Conservation (phyloP, 1,140 invertebrate species). For the Leptinotarsa undecemlineata region DNA sequence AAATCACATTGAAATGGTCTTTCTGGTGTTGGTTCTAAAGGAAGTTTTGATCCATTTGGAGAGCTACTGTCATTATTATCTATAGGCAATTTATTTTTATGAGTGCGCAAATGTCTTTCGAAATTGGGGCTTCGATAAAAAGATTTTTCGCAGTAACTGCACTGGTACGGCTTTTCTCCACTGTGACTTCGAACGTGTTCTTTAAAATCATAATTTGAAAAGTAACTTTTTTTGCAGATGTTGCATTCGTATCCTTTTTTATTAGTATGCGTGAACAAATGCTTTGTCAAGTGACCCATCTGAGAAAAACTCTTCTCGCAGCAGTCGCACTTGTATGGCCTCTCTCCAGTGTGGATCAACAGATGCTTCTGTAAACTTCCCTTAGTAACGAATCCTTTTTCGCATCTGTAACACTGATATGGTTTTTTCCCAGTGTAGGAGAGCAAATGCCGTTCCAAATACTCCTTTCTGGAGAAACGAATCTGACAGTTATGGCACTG, state of each 20-base stretch:
- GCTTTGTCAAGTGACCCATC: slow-evolving; percentile 53
- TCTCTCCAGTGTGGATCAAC: slow-evolving; percentile 58
- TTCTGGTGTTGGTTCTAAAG: neutral
- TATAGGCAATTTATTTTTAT: too few species aligned
- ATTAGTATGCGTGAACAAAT: slow-evolving; percentile 46
- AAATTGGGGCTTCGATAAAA: neutral
- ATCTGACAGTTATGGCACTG: slow-evolving; percentile 15
- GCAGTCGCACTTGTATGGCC: slow-evolving; percentile 59
- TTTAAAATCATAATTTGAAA: neutral
- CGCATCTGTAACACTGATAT: slow-evolving; percentile 5
- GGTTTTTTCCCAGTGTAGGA: neutral
- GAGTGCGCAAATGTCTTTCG: neutral
- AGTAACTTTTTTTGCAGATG: slow-evolving; percentile 57
- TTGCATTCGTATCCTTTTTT: slow-evolving; percentile 49
- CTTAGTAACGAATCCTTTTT: neutral
- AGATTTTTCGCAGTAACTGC: neutral
- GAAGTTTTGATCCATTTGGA: too few species aligned
- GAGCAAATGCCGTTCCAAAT: neutral
- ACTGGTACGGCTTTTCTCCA: neutral
- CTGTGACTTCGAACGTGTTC: neutral
- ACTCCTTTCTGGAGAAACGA: neutral
- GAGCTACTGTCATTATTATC: too few species aligned
- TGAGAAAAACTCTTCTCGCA: slow-evolving; percentile 62
- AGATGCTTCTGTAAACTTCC: slow-evolving; percentile 52
- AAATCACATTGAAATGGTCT: slow-evolving; percentile 14